Evolutionary conservation across 2,113 vertebrate genomes (phyloP).

Genomic region (Vicugna pacos): DNA sequence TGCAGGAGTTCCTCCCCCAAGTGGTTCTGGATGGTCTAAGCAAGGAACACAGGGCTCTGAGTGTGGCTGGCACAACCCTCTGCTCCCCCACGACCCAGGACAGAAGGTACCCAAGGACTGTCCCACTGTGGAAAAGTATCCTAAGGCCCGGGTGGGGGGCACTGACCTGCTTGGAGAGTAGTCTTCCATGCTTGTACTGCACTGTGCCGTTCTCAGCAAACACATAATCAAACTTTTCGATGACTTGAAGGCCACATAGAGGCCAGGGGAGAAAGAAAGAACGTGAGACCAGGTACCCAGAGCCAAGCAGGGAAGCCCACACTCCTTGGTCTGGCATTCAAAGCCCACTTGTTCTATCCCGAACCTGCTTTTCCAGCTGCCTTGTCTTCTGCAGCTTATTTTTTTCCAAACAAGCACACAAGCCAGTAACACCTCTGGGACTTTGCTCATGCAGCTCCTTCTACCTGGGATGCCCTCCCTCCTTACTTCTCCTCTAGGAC

Average conservation of each 20-base stretch:
- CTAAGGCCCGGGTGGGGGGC: neutral
- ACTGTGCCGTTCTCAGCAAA: slow-evolving; percentile 98
- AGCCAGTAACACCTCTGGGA: neutral
- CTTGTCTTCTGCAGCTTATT: neutral
- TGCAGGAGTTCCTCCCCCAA: slow-evolving; percentile 97
- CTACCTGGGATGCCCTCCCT: rapidly evolving
- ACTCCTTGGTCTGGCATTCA: neutral
- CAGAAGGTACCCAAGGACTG: neutral
- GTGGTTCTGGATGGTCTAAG: slow-evolving; percentile 96
- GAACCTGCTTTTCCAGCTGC: neutral
- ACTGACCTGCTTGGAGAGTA: slow-evolving; percentile 95
- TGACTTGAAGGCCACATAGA: slow-evolving; percentile 86
- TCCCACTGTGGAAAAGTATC: neutral
- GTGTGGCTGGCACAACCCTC: rapidly evolving
- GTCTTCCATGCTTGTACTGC: slow-evolving; percentile 96
- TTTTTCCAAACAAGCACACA: neutral
- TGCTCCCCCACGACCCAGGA: neutral
- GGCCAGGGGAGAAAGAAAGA: slow-evolving; percentile 21
- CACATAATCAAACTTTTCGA: slow-evolving; percentile 97
- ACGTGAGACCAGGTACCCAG: neutral
- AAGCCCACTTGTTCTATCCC: neutral
- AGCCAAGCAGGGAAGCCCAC: neutral
- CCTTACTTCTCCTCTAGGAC: neutral
- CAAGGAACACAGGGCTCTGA: neutral
- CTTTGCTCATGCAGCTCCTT: neutral